These are phyloP conservation scores for Habroteleia sp. DNA, from an alignment of 2,888 invertebrate genomes.

Conservation along the genomic window DNA sequence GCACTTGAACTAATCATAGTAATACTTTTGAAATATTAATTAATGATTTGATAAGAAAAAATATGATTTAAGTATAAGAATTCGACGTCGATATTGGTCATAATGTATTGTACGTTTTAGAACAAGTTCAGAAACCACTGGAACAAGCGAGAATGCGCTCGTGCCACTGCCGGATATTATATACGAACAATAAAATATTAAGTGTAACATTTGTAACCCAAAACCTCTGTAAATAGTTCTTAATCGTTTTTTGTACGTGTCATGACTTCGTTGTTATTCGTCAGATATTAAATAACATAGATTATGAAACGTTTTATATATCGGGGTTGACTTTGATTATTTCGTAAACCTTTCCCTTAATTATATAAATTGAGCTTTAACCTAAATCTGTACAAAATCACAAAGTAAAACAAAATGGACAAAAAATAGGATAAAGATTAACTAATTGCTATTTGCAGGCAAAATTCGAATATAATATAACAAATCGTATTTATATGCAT, in stretches of 20 bases:
- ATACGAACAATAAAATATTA: conserved; percentile 23
- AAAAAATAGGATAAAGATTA: no score
- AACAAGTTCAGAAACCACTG: conserved; percentile 55
- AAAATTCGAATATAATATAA: no score
- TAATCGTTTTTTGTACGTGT: conserved; percentile 49
- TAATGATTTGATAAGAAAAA: conserved; percentile 31
- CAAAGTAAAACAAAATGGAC: no score
- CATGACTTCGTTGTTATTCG: conserved; percentile 58
- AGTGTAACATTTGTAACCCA: conserved; percentile 40
- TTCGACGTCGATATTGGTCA: conserved; percentile 26
- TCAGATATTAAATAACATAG: conserved; percentile 62
- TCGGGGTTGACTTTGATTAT: conserved; percentile 8
- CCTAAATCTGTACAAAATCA: no score
- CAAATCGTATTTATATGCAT: no score
- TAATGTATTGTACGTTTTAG: conserved; percentile 7
- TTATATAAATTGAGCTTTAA: no score
- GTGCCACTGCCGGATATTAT: conserved; percentile 8
- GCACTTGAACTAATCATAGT: conserved; percentile 27
- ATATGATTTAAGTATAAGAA: conserved; percentile 11
- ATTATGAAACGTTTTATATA: conserved; percentile 60
- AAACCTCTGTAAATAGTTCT: conserved; percentile 57
- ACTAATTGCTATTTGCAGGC: no score
- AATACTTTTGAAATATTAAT: conserved; percentile 18
- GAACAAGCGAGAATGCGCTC: conserved; percentile 28
- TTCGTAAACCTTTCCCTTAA: conserved; percentile 27